Evolutionary conservation across 2,888 invertebrate genomes (phyloP), one percentile per base, ranked within the genome.

Genomic region (Adela reaumurella): DNA sequence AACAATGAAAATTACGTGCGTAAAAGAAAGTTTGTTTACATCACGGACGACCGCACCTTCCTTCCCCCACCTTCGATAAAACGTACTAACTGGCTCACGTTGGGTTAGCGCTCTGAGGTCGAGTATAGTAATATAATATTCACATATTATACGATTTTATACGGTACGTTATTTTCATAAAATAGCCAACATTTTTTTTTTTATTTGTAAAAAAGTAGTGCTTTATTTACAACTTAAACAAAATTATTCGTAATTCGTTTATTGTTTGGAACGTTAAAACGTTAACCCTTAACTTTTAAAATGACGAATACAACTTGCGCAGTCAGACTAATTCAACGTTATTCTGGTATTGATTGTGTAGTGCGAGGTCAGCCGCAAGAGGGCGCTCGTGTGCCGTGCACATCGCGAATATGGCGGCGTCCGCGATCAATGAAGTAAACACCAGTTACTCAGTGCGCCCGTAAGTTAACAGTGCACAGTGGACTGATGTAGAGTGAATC

Each of bases 391-490:
- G 76, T 80, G 35, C 24, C 24, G 8, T 35, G 35, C 35, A 14
- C 35, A 24, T 24, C 35, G 35, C 35, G n/a, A 35, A 63, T 65
- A 82, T 86, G 76, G 88, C 88, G 88, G 88, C 86, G 80, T 81
- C 79, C 65, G 68, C 83, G 87, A 88, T 88, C 88, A 87, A 88
- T 88, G 87, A 87, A 86, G 71, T 80, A 72, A 35, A 35, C 35
- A 35, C 3, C 24, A 81, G n/a, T n/a, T 83, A 81, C 79, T 67
- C 68, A 68, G 68, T 71, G 66, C 69, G 68, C 71, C 67, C 19
- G 43, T 17, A 17, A 72, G 60, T 83, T 65, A 68, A 72, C 24
- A 35, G 35, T 35, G 35, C 35, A 8, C 4, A 8, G 35, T 35
- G 35, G 35, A 35, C 35, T 8, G 35, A 35, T 35, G 35, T 35